Evolutionary conservation across 2,113 vertebrate genomes (phyloP).

Genomic region (Oncorhynchus keta): DNA sequence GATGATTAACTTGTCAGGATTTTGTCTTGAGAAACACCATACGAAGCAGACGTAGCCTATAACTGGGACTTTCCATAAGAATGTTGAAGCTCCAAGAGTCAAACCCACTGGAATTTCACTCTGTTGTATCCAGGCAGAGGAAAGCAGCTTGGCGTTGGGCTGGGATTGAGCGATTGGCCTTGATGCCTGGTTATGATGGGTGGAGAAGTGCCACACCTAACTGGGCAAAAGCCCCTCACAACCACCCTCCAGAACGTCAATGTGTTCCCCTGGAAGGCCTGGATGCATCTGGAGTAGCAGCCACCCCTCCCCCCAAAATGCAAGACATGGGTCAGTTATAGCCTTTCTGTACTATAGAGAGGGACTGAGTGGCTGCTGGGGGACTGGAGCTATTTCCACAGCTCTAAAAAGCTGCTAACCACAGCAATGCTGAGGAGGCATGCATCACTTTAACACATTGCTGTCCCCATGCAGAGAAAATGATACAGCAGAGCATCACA

Average conservation of each 20-base stretch:
- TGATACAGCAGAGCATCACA: background rate
- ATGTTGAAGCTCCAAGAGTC: slow-evolving; percentile 1
- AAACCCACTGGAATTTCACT: slow-evolving; percentile 49
- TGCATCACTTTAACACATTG: background rate
- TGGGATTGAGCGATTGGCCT: slow-evolving; percentile 4
- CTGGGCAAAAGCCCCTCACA: background rate
- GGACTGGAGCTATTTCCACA: slow-evolving; percentile 14
- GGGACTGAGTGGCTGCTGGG: slow-evolving; percentile 20
- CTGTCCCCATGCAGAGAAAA: background rate
- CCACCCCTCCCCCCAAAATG: slow-evolving; percentile 1
- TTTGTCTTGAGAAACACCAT: slow-evolving; percentile 20
- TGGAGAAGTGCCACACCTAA: background rate
- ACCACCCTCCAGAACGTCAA: background rate
- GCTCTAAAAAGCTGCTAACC: background rate
- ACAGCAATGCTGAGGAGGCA: background rate
- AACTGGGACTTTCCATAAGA: slow-evolving; percentile 14
- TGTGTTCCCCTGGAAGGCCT: slow-evolving; percentile 15
- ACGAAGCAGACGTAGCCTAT: slow-evolving; percentile 4
- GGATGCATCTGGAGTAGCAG: slow-evolving; percentile 47
- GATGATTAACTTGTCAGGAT: slow-evolving; percentile 21
- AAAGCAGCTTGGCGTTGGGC: background rate
- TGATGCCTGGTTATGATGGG: background rate
- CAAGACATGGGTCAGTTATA: slow-evolving; percentile 1
- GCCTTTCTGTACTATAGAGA: background rate
- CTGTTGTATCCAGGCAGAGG: slow-evolving; percentile 19